Evolutionary conservation across 2,888 invertebrate species (phyloP).

Genomic region (Hydrotaea diabolus): DNA sequence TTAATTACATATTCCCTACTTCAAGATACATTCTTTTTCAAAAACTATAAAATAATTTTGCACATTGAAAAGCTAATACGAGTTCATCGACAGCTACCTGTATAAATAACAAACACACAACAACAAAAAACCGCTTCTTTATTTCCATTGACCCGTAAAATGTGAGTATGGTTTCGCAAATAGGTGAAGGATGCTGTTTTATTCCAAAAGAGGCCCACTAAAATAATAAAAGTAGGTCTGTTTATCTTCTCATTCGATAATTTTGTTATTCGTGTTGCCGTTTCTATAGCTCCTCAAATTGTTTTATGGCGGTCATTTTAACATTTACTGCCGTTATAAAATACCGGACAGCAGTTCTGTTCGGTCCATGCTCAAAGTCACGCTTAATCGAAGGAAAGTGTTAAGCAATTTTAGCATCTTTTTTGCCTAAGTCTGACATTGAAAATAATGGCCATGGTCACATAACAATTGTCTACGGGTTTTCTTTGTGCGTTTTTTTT

Average conservation of each 20-base stretch:
- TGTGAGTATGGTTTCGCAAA: slow-evolving; percentile 27
- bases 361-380: slow-evolving; percentile 3
- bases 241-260: not conserved
- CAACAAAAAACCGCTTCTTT: slow-evolving; percentile 33
- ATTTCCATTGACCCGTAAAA: slow-evolving; percentile 31
- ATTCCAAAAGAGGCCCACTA: not conserved
- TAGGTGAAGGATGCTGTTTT: slow-evolving; percentile 33
- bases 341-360: slow-evolving; percentile 8
- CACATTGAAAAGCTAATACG: not conserved
- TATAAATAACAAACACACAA: not conserved
- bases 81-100: slow-evolving; percentile 20
- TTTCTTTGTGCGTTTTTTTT: slow-evolving; percentile 24
- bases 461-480: slow-evolving; percentile 22
- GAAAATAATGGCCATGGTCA: slow-evolving; percentile 55
- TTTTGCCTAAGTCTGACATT: slow-evolving; percentile 49
- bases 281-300: slow-evolving; percentile 16
- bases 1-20: too few relatives aligned
- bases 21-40: too few relatives aligned
- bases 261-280: not conserved
- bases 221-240: slow-evolving; percentile 47
- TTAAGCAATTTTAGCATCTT: slow-evolving; percentile 2
- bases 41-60: too few relatives aligned
- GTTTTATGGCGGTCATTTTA: slow-evolving; percentile 57
- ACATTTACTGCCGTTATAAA: slow-evolving; percentile 41
- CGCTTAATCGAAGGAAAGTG: not conserved